phyloP scores from a whole-genome alignment of 2,888 invertebrate species.

The Hanleya hanleyi region DNA sequence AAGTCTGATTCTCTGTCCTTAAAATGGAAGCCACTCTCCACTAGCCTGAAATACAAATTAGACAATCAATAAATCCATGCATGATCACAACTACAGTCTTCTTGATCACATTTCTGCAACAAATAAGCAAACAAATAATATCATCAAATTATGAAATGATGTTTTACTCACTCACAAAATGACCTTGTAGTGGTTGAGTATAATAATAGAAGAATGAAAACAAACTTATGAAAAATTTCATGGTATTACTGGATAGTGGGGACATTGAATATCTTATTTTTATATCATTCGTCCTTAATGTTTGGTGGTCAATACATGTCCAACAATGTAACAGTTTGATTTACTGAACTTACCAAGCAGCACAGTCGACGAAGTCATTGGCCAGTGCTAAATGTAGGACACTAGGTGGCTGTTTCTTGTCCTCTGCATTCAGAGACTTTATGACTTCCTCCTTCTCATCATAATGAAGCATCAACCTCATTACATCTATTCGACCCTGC shows the following conservation, averaged over 20 bases:
- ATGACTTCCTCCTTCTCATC: constrained; percentile 57
- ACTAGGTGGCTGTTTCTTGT: constrained; percentile 61
- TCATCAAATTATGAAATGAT: no score
- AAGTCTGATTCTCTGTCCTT: constrained; percentile 68
- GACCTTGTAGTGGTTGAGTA: no score
- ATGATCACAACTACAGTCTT: background rate
- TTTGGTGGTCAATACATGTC: no score
- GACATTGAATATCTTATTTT: no score
- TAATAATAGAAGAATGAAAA: no score
- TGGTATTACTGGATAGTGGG: no score
- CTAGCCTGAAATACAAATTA: constrained; percentile 56
- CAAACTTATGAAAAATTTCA: no score
- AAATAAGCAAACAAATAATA: no score
- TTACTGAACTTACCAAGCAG: constrained; percentile 66
- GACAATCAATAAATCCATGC: no score
- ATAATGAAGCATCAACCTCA: constrained; percentile 56
- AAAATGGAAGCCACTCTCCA: constrained; percentile 63
- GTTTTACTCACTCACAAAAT: no score
- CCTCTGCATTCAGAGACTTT: constrained; percentile 50
- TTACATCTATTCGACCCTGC: constrained; percentile 70
- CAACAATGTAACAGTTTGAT: no score
- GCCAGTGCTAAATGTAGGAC: constrained; percentile 67
- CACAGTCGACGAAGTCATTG: constrained; percentile 65
- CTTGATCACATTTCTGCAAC: background rate
- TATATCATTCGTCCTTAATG: no score